A percentile compares a stretch with the other conserved stretches of the same genome.
phyloP scores from a whole-genome alignment of 2,888 invertebrate species.

The Nycteola revayana region DNA sequence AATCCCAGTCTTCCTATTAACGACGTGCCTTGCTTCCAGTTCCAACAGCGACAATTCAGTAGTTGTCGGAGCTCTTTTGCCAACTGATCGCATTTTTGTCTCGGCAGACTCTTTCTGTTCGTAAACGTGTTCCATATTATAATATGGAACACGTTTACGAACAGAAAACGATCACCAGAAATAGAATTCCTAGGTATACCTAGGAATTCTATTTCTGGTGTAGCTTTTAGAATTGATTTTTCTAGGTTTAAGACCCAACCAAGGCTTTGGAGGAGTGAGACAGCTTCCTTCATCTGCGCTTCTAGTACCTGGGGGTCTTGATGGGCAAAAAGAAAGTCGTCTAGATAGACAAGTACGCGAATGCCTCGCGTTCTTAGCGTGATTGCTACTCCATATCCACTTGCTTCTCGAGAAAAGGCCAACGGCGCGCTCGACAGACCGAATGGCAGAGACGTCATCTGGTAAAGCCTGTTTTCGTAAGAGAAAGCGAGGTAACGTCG shows the following conservation, averaged over 20 bases:
- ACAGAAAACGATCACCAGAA: slow-evolving; percentile 10
- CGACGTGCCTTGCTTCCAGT: slow-evolving; percentile 16
- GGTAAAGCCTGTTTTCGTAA: slow-evolving; percentile 10
- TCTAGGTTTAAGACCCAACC: slow-evolving; percentile 14
- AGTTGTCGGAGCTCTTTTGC: neutral
- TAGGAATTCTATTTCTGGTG: slow-evolving; percentile 18
- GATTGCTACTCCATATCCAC: slow-evolving; percentile 20
- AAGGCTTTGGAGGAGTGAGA: slow-evolving; percentile 6
- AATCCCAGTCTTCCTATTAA: slow-evolving; percentile 19
- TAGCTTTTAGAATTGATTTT: slow-evolving; percentile 9
- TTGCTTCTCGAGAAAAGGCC: slow-evolving; percentile 19
- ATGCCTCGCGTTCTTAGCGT: slow-evolving; percentile 8
- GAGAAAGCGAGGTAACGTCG: slow-evolving; percentile 14
- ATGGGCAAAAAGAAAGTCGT: slow-evolving; percentile 20
- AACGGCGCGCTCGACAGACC: slow-evolving; percentile 22
- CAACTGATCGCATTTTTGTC: slow-evolving; percentile 7
- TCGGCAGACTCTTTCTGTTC: slow-evolving; percentile 11
- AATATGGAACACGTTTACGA: slow-evolving; percentile 19
- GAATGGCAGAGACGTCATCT: slow-evolving; percentile 26
- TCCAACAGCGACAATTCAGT: slow-evolving; percentile 9
- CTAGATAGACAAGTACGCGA: slow-evolving; percentile 17
- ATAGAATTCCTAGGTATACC: slow-evolving; percentile 18
- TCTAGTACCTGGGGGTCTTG: slow-evolving; percentile 11
- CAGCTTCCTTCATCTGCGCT: slow-evolving; percentile 8
- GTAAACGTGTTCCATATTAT: slow-evolving; percentile 24